A percentile compares a stretch with the other conserved stretches of the same genome.
Conservation (phyloP, 1,140 invertebrate species). For the Eupeodes corollae region DNA sequence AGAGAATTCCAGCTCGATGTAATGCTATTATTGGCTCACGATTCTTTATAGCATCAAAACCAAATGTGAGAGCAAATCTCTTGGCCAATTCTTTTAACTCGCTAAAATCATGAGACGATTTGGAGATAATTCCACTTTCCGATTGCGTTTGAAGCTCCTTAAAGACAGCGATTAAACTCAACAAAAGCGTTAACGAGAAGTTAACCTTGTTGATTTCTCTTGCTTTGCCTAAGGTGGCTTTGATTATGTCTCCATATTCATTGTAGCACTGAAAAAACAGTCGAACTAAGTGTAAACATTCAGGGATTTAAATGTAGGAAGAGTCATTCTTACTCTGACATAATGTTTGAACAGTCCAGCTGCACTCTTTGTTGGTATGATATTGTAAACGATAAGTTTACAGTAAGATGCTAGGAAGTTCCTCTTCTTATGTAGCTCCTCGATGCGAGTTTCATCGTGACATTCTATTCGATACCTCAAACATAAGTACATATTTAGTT, state of each 20-base stretch:
- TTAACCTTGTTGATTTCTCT: conserved; percentile 95
- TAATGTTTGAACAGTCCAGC: conserved; percentile 96
- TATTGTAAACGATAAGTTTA: conserved; percentile 96
- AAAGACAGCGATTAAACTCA: conserved; percentile 47
- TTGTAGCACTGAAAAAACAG: conserved; percentile 72
- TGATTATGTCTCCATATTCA: conserved; percentile 99
- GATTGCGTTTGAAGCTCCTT: conserved; percentile 24
- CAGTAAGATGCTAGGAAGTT: conserved; percentile 95
- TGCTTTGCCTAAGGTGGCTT: conserved; percentile 89
- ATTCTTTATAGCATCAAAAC: conserved; percentile 94
- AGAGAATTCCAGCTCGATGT: conserved; percentile 87
- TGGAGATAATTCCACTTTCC: conserved; percentile 21
- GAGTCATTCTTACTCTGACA: conserved; percentile 59
- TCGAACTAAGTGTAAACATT: too few species aligned
- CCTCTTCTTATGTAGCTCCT: conserved; percentile 89
- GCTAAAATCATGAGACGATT: conserved; percentile 29
- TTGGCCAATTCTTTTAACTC: conserved; percentile 77
- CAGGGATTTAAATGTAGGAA: too few species aligned
- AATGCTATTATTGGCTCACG: conserved; percentile 92
- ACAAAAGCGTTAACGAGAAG: conserved; percentile 88
- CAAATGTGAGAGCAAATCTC: conserved; percentile 93
- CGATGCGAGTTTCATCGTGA: conserved; percentile 88
- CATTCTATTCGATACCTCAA: conserved; percentile 44
- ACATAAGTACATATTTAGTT: neutral
- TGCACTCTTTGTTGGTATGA: conserved; percentile 82